Percentiles rank a stretch among this genome's conserved stretches.
phyloP scores from a whole-genome alignment of 2,888 invertebrate genomes.

The Thereva nobilitata region DNA sequence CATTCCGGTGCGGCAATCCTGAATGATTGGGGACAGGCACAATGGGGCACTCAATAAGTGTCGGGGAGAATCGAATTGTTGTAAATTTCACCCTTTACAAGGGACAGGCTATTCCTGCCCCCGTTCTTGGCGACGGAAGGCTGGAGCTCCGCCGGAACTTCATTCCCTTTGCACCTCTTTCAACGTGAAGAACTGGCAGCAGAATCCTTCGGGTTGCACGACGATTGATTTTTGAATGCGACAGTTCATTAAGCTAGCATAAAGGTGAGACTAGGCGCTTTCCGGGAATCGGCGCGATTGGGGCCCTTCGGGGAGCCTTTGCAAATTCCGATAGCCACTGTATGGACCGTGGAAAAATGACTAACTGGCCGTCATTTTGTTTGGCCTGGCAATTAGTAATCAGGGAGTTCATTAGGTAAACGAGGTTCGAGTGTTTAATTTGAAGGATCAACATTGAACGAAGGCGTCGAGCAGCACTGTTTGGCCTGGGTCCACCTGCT shows the following conservation, averaged over 20 bases:
- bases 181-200: not conserved
- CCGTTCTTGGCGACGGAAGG: slow-evolving; percentile 23
- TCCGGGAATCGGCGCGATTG: not conserved
- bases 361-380: slow-evolving; percentile 35
- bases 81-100: slow-evolving; percentile 37
- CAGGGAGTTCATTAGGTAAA: slow-evolving; percentile 36
- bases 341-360: slow-evolving; percentile 34
- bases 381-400: slow-evolving; percentile 35
- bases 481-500: slow-evolving; percentile 1
- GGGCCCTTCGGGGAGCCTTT: not conserved
- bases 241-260: slow-evolving; percentile 32
- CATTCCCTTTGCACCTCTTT: slow-evolving; percentile 14
- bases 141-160: slow-evolving; percentile 12
- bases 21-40: slow-evolving; percentile 34
- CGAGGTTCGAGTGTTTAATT: slow-evolving; percentile 35
- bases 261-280: slow-evolving; percentile 25
- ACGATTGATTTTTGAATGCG: slow-evolving; percentile 35
- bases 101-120: slow-evolving; percentile 13
- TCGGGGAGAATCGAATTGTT: slow-evolving; percentile 30
- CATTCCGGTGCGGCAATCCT: slow-evolving; percentile 35
- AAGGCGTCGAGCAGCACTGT: slow-evolving; percentile 16
- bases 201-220: slow-evolving; percentile 24
- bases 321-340: slow-evolving; percentile 23
- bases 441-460: slow-evolving; percentile 26
- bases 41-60: slow-evolving; percentile 33